These are phyloP conservation scores for Psix sp. DNA, from an alignment of 1,140 invertebrate genomes.

Conservation along the genomic window DNA sequence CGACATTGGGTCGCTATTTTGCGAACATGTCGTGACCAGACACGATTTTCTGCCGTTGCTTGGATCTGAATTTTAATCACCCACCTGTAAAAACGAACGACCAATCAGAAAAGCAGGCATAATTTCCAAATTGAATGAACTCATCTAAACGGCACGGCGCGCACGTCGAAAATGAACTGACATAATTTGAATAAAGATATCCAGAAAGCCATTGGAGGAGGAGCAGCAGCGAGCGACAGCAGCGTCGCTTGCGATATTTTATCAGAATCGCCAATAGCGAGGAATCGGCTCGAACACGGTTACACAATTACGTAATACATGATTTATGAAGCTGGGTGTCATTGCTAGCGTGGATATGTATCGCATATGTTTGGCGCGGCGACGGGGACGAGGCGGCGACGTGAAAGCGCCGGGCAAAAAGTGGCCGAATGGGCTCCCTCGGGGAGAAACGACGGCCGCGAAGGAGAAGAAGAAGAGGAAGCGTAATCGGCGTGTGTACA, in stretches of 20 bases:
- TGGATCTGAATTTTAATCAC: constrained; percentile 67
- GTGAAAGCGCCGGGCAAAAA: no score
- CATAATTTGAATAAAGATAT: no score
- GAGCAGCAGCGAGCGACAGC: no score
- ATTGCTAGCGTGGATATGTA: constrained; percentile 41
- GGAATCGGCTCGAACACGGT: constrained; percentile 11
- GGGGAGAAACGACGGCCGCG: background rate
- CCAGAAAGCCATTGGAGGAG: no score
- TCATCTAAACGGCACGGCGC: no score
- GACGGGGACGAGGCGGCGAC: no score
- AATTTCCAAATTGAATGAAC: no score
- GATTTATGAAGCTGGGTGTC: constrained; percentile 41
- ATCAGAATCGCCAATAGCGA: constrained; percentile 10
- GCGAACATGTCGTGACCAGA: constrained; percentile 70
- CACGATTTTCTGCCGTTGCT: constrained; percentile 66
- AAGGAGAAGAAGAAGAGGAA: background rate
- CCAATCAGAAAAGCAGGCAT: constrained; percentile 15
- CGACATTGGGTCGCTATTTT: constrained; percentile 69
- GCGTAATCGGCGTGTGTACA: constrained; percentile 24
- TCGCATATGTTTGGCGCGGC: constrained; percentile 1
- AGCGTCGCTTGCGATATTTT: no score
- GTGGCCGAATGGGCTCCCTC: no score
- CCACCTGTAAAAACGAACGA: constrained; percentile 68
- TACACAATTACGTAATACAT: constrained; percentile 42
- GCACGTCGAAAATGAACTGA: no score